These are phyloP conservation scores for Odontamblyopus rebecca DNA, from an alignment of 2,797 vertebrate genomes.

Conservation along the genomic window DNA sequence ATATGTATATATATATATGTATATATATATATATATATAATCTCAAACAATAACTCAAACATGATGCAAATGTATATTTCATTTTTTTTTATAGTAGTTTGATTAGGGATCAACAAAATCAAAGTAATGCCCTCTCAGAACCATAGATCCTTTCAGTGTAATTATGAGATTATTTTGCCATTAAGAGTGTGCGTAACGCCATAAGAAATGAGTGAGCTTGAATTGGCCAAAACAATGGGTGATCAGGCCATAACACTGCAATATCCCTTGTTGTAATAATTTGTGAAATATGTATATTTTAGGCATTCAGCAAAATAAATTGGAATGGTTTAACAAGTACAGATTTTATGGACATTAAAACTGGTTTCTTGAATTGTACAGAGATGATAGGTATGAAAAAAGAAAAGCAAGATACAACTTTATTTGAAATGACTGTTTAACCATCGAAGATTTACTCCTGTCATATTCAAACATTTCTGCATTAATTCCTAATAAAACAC, in stretches of 20 bases:
- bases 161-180: slow-evolving; percentile 60
- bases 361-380: slow-evolving; percentile 48
- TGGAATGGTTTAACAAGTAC: slow-evolving; percentile 74
- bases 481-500: slow-evolving; percentile 72
- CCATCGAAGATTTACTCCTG: slow-evolving; percentile 53
- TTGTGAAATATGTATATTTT: slow-evolving; percentile 83
- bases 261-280: slow-evolving; percentile 77
- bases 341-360: slow-evolving; percentile 48
- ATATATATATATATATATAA: too few relatives aligned
- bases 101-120: slow-evolving; percentile 54
- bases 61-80: slow-evolving; percentile 68
- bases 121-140: slow-evolving; percentile 34
- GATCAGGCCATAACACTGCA: slow-evolving; percentile 70
- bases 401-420: slow-evolving; percentile 42
- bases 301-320: slow-evolving; percentile 79
- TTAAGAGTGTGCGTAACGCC: slow-evolving; percentile 42
- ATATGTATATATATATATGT: too few relatives aligned
- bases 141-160: slow-evolving; percentile 48
- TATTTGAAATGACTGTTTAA: slow-evolving; percentile 61
- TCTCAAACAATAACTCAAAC: slow-evolving; percentile 47
- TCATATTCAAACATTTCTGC: slow-evolving; percentile 60
- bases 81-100: slow-evolving; percentile 62
- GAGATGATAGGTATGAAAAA: slow-evolving; percentile 36
- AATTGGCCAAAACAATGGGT: slow-evolving; percentile 60
- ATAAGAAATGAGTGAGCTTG: slow-evolving; percentile 44